A percentile compares a stretch with the other conserved stretches of the same genome.
phyloP scores from a whole-genome alignment of 1,140 invertebrate genomes.

The Rhopalosiphum padi region DNA sequence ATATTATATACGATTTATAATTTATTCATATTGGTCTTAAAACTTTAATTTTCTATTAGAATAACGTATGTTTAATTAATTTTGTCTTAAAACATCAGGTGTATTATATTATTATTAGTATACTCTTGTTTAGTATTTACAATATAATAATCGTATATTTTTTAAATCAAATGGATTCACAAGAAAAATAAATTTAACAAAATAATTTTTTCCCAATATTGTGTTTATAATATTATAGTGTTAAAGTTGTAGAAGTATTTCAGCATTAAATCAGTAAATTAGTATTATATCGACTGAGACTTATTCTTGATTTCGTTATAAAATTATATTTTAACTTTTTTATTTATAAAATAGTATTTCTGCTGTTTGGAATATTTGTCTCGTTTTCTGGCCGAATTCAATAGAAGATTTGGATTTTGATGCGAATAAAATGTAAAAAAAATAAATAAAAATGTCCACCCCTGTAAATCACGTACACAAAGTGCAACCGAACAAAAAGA shows the following conservation, averaged over 20 bases:
- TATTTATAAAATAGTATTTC: neutral
- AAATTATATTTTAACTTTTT: neutral
- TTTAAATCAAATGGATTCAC: no score
- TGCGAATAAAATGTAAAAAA: neutral
- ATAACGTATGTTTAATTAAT: no score
- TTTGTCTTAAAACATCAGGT: neutral
- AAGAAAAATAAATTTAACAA: neutral
- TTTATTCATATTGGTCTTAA: no score
- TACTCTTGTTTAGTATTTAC: neutral
- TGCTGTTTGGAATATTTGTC: neutral
- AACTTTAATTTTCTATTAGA: no score
- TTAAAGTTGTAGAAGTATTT: neutral
- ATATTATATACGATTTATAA: no score
- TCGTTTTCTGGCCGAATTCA: neutral
- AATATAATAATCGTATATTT: no score
- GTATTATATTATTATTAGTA: neutral
- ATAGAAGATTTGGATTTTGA: neutral
- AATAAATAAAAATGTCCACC: slow-evolving; percentile 4
- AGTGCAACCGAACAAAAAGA: slow-evolving; percentile 37
- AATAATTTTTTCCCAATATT: neutral
- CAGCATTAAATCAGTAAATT: neutral
- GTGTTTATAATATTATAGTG: neutral
- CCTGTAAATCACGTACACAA: slow-evolving; percentile 41
- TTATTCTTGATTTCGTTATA: neutral
- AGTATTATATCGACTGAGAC: neutral